Evolutionary conservation across 2,888 invertebrate genomes (phyloP).

Genomic region (Taphrorychus bicolor): DNA sequence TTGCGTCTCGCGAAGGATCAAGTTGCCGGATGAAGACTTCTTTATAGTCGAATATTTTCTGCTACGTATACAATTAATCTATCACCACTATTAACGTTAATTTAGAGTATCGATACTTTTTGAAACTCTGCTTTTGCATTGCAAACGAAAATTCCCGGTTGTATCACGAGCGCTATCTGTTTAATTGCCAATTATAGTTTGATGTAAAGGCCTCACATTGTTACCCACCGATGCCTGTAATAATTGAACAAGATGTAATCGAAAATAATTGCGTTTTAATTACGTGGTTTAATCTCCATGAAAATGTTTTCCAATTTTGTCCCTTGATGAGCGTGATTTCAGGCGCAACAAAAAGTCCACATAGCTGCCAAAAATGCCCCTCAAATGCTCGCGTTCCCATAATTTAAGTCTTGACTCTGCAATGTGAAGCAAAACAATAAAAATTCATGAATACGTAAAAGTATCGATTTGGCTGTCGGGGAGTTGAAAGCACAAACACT

Average conservation of each 20-base stretch:
- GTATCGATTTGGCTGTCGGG: background rate
- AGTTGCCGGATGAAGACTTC: background rate
- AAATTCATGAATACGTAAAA: conserved; percentile 7
- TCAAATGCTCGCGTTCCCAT: background rate
- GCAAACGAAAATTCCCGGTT: background rate
- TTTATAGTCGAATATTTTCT: background rate
- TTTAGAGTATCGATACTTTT: background rate
- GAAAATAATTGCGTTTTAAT: background rate
- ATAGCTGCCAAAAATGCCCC: background rate
- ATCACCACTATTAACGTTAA: background rate
- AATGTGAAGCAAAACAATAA: conserved; percentile 1
- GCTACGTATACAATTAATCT: background rate
- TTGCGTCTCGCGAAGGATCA: background rate
- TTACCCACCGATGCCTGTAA: background rate
- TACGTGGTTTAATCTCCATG: too few species aligned
- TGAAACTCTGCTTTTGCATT: background rate
- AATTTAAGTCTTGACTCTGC: background rate
- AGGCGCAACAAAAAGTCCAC: too few species aligned
- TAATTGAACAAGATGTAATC: background rate
- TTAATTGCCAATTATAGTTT: conserved; percentile 4
- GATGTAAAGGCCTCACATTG: conserved; percentile 1
- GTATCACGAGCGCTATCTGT: background rate
- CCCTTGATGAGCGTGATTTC: background rate
- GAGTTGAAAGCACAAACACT: conserved; percentile 4
- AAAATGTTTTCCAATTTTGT: too few species aligned